A percentile compares a stretch with the other conserved stretches of the same genome.
Conservation (phyloP, 2,888 invertebrate genomes). For the Amphimallon solstitiale region DNA sequence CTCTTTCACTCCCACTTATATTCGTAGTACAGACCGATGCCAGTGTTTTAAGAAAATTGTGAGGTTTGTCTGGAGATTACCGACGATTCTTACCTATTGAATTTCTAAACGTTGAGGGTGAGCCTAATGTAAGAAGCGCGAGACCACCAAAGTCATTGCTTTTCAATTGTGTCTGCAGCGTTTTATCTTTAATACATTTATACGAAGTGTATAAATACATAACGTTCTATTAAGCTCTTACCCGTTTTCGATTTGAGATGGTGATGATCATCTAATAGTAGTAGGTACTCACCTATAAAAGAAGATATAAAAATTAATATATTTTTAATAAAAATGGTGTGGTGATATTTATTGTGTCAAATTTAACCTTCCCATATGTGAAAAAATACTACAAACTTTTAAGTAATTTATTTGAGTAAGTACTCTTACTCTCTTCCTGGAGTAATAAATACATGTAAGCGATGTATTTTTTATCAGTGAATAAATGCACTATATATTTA, state of each 20-base stretch:
- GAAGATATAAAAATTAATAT: conserved; percentile 24
- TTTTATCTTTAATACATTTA: conserved; percentile 15
- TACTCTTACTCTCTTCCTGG: too few relatives aligned
- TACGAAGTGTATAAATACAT: not conserved
- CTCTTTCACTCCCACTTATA: conserved; percentile 1
- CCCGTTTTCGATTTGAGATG: conserved; percentile 29
- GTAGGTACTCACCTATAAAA: conserved; percentile 42
- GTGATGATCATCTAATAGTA: conserved; percentile 27
- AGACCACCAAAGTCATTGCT: conserved; percentile 21
- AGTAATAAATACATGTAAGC: too few relatives aligned
- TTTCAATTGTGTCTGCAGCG: conserved; percentile 26
- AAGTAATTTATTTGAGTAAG: too few relatives aligned
- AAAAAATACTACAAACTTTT: too few relatives aligned
- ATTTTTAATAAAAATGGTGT: not conserved
- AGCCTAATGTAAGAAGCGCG: conserved; percentile 36
- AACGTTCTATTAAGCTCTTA: not conserved
- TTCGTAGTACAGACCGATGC: conserved; percentile 26
- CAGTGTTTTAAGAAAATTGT: conserved; percentile 47
- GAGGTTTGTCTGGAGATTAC: conserved; percentile 43
- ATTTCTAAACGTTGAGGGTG: conserved; percentile 42
- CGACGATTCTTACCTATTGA: conserved; percentile 44
- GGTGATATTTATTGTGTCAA: too few relatives aligned
- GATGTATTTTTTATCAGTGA: too few relatives aligned
- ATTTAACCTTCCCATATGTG: too few relatives aligned
- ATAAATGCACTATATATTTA: too few relatives aligned